Evolutionary conservation across 1,140 invertebrate genomes (phyloP), one percentile per base, ranked within the genome.

Genomic region (Zaprionus tsacasi): DNA sequence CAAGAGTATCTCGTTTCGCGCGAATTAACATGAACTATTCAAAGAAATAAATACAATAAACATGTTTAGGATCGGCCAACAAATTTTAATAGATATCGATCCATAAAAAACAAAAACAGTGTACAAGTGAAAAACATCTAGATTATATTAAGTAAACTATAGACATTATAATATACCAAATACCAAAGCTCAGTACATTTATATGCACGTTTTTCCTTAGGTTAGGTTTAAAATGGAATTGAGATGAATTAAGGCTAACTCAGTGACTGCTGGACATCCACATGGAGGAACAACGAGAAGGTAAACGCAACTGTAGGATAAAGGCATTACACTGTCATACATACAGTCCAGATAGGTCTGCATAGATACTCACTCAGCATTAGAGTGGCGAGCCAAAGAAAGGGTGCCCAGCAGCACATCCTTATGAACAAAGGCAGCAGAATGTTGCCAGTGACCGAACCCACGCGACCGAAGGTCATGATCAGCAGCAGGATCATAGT

Each of bases 401-500:
- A 89, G 0, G 85, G 86, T 13, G 85, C 75, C 50, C 63, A 40
- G 13, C 85, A 89, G 33, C 45, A 64, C 0, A 85, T 27, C 60
- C 81, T 58, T 38, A 89, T 89, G 13, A 89, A 89, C 6, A 79
- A 8, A 0, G 85, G 86, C 54, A 89, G 10, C 17, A 85, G 11
- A 6, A 89, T 36, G 30, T 89, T 89, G 8, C 85, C 85, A 43
- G 52, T 17, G 4, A 85, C 66, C n/a, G 85, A 89, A 8, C 85
- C 85, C 8, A 85, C 43, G 6, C 85, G 79, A 4, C 85, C 85
- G 11, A 68, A 85, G n/a, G 81, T 89, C 85, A 89, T 89, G 1
- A 90, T 89, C 11, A 89, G n/a, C 35, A 89, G 27, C 6, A 89
- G 8, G 1, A 89, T 86, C 81, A 89, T 89, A n/a, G 85, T 89